A percentile compares a stretch with the other conserved stretches of the same genome.
Conservation (phyloP, 1,140 invertebrate species). For the Ruditapes philippinarum region DNA sequence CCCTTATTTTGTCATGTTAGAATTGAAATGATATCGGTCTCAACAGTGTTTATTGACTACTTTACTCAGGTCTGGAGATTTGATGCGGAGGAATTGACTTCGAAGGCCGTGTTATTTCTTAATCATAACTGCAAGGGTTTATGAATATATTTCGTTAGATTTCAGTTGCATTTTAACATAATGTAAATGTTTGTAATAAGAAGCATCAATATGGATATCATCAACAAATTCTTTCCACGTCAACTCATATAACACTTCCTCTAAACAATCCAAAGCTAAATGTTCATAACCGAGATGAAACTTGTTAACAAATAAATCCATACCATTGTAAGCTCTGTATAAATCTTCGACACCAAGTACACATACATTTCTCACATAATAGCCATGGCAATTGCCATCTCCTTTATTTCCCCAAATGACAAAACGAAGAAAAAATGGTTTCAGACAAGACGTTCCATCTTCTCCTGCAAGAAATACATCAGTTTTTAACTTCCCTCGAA, state of each 20-base stretch:
- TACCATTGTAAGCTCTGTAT: slow-evolving; percentile 54
- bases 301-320: slow-evolving; percentile 80
- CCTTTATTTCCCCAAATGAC: slow-evolving; percentile 74
- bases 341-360: slow-evolving; percentile 81
- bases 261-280: slow-evolving; percentile 76
- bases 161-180: slow-evolving; percentile 65
- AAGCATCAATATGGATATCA: slow-evolving; percentile 45
- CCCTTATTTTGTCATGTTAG: too few species aligned
- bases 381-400: slow-evolving; percentile 62
- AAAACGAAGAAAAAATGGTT: slow-evolving; percentile 76
- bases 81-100: too few species aligned
- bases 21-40: too few species aligned
- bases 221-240: slow-evolving; percentile 66
- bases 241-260: slow-evolving; percentile 71
- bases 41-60: too few species aligned
- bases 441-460: slow-evolving; percentile 60
- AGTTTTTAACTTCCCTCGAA: too few species aligned
- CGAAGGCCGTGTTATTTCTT: too few species aligned
- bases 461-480: slow-evolving; percentile 68
- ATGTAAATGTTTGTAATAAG: slow-evolving; percentile 62
- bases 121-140: too few species aligned
- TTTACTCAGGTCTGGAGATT: too few species aligned
- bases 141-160: too few species aligned
- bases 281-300: slow-evolving; percentile 74
- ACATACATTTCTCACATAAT: slow-evolving; percentile 75